A percentile compares a stretch with the other conserved stretches of the same genome.
Conservation (phyloP, 2,797 vertebrate species). For the Coregonus ussuriensis region DNA sequence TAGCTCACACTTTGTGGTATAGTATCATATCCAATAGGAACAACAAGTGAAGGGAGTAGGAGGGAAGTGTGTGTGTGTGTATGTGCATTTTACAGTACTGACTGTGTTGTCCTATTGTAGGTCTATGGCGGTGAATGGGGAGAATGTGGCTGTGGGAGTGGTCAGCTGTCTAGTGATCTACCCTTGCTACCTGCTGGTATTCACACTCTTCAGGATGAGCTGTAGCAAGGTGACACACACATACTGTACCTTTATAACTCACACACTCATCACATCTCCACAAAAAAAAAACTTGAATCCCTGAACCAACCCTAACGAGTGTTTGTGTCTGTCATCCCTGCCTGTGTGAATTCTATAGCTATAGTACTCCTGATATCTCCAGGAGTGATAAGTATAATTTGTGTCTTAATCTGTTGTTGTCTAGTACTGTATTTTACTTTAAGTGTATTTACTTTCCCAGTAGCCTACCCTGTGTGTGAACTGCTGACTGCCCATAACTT, state of each 20-base stretch:
- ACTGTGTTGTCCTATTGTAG: constrained; percentile 57
- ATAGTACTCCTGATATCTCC: too few species aligned
- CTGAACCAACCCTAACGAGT: neutral
- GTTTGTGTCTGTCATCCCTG: constrained; percentile 1
- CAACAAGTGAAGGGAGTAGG: constrained; percentile 43
- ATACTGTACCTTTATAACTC: neutral
- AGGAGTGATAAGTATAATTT: too few species aligned
- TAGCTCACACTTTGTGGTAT: constrained; percentile 91
- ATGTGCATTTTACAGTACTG: neutral
- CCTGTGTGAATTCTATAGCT: constrained; percentile 1
- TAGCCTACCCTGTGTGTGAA: too few species aligned
- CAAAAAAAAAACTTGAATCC: too few species aligned
- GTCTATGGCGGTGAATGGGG: constrained; percentile 66
- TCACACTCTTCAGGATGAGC: constrained; percentile 92
- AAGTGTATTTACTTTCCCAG: too few species aligned
- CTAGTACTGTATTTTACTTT: too few species aligned
- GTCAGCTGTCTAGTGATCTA: constrained; percentile 90
- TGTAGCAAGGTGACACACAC: constrained; percentile 85
- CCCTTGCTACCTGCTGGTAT: constrained; percentile 87
- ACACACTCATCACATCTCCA: neutral
- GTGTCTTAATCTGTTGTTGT: too few species aligned
- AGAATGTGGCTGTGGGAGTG: constrained; percentile 84
- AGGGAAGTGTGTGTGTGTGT: neutral
- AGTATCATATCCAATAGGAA: constrained; percentile 78
- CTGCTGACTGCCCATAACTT: too few species aligned